Conservation (phyloP, 2,888 invertebrate species). For the Salticus scenicus region DNA sequence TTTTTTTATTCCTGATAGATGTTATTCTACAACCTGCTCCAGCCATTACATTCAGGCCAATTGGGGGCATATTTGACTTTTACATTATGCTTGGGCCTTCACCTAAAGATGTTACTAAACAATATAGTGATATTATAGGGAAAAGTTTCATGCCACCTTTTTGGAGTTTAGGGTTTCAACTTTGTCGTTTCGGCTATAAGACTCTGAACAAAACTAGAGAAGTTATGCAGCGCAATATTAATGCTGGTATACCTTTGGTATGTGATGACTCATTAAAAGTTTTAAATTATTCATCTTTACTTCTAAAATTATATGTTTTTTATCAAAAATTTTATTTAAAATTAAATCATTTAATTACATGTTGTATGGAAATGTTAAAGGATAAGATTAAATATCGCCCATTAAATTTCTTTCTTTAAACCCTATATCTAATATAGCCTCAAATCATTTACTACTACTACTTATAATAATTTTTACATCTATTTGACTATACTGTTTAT, state of each 20-base stretch:
- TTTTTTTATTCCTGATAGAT: too few species aligned
- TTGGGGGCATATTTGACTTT: conserved; percentile 88
- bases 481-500: too few species aligned
- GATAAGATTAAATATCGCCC: too few species aligned
- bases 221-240: conserved; percentile 82
- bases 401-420: too few species aligned
- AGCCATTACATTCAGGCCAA: conserved; percentile 86
- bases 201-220: conserved; percentile 81
- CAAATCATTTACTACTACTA: too few species aligned
- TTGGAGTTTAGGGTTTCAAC: conserved; percentile 91
- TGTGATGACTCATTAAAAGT: too few species aligned
- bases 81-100: conserved; percentile 86
- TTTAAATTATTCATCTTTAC: not conserved
- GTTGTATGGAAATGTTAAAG: too few species aligned
- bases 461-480: too few species aligned
- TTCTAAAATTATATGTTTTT: not conserved
- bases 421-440: too few species aligned
- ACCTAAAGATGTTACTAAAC: conserved; percentile 78
- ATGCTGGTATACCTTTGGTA: conserved; percentile 85
- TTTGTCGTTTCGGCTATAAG: conserved; percentile 82
- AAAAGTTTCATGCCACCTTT: conserved; percentile 88
- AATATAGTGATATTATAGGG: conserved; percentile 83
- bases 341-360: too few species aligned
- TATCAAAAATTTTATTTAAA: too few species aligned
- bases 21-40: conserved; percentile 87